Conservation (phyloP, 2,888 invertebrate species). For the Glyphotaelius pellucidus region DNA sequence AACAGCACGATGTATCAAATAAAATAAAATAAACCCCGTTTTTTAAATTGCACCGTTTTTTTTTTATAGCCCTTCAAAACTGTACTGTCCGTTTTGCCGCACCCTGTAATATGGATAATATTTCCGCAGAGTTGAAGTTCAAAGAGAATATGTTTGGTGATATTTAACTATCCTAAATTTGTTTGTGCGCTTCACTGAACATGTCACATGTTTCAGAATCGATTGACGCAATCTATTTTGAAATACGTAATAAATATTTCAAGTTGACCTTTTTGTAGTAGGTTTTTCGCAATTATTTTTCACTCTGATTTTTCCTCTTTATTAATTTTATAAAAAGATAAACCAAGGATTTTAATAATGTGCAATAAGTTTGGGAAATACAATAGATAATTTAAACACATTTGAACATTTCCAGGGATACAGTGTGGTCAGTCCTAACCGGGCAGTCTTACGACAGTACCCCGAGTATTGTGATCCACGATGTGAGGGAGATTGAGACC, state of each 20-base stretch:
- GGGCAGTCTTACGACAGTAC: constrained; percentile 88
- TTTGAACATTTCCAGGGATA: constrained; percentile 82
- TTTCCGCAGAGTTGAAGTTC: not conserved
- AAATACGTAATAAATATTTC: not conserved
- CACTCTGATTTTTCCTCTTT: too few species aligned
- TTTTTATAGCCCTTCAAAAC: too few species aligned
- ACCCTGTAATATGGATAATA: not conserved
- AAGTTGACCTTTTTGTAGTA: not conserved
- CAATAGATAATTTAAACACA: not conserved
- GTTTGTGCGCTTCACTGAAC: not conserved
- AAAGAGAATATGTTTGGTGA: not conserved
- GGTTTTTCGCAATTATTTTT: not conserved
- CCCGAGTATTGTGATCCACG: constrained; percentile 94
- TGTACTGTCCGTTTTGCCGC: too few species aligned
- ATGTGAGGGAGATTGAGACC: constrained; percentile 98
- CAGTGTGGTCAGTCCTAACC: constrained; percentile 97
- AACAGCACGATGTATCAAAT: too few species aligned
- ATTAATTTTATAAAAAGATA: too few species aligned
- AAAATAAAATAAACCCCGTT: too few species aligned
- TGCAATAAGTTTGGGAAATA: too few species aligned
- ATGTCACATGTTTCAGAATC: not conserved
- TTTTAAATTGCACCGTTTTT: too few species aligned
- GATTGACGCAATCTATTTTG: not conserved
- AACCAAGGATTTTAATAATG: not conserved
- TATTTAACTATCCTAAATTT: not conserved